Base-by-base conservation (phyloP, 2,888 invertebrate species). In the Troides helena region DNA sequence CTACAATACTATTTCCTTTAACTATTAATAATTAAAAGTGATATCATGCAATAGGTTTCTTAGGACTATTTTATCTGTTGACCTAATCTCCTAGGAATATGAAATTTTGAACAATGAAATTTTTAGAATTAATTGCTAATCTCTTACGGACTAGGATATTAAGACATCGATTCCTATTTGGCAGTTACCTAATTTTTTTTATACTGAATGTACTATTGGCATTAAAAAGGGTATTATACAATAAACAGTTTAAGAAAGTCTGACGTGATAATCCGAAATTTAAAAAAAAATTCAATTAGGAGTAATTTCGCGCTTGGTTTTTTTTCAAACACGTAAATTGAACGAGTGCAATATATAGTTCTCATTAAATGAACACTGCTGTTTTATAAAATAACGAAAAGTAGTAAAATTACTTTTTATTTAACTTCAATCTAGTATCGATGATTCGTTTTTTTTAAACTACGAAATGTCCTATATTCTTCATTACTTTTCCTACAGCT, bases 161-260 rank as follows among this genome's bases (percentile, higher is more conserved):
- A 89, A 85, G 88, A 90, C 89, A 91, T 82, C 84, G 85, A 89
- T 81, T 84, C 81, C 85, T 90, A 90, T 92, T 91, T 91, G 91
- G 90, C 92, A 92, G 91, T 92, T 85, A 88, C 81, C 88, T 89
- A 90, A 88, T 79, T 84, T 81, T 82, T 81, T 84, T 80, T 78
- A 81, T 75, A 78, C 79, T 80, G 80, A 81, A 79, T 81, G 77
- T 74, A 80, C 80, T 74, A 74, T 76, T 78, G 77, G 77, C 64
- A 66, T 63, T 56, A 73, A 72, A 69, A 71, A 74, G 72, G 72
- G 71, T 80, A 78, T 79, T 80, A 80, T 78, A 75, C 78, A 85
- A 88, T 87, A 80, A 75, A 85, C 87, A 89, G 88, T 88, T 88
- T 86, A 87, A 86, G 69, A 71, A 67, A 65, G 58, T 74, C 65